These are phyloP conservation scores for Ictidomys tridecemlineatus DNA, from an alignment of 2,113 vertebrate genomes.

Conservation along the genomic window DNA sequence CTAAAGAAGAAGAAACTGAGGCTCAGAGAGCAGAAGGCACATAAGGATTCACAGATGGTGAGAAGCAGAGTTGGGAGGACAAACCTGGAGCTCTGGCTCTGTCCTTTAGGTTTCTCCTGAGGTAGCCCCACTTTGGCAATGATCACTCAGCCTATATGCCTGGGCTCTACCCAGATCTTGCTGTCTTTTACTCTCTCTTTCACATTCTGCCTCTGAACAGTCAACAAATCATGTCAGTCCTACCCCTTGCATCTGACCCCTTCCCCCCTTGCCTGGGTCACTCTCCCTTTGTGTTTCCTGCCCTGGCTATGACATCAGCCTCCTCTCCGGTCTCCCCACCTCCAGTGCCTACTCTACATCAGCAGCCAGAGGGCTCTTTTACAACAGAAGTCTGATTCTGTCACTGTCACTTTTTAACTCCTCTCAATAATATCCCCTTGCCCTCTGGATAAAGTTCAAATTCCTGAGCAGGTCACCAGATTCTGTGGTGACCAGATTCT, in stretches of 20 bases:
- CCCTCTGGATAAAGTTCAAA: conserved; percentile 55
- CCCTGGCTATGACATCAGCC: not conserved
- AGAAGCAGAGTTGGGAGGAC: not conserved
- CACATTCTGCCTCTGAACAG: not conserved
- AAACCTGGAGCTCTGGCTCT: not conserved
- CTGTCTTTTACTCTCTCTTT: not conserved
- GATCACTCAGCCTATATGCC: not conserved
- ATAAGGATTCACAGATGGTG: not conserved
- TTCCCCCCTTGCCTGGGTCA: not conserved
- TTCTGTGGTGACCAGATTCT: not conserved
- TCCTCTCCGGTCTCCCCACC: not conserved
- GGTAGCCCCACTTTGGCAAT: not conserved
- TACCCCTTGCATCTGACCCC: not conserved
- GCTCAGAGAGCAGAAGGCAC: not conserved
- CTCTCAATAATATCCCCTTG: not conserved
- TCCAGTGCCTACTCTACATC: not conserved
- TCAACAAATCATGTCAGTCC: not conserved
- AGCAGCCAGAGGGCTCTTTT: conserved; percentile 23
- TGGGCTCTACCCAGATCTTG: not conserved
- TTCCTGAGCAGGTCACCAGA: not conserved
- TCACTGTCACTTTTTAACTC: conserved; percentile 11
- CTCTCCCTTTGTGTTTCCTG: not conserved
- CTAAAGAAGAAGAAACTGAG: conserved; percentile 27
- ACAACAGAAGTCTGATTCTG: not conserved
- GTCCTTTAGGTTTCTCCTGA: not conserved